Base-by-base conservation (phyloP, 2,888 invertebrate species). In the Rhagonycha lutea region DNA sequence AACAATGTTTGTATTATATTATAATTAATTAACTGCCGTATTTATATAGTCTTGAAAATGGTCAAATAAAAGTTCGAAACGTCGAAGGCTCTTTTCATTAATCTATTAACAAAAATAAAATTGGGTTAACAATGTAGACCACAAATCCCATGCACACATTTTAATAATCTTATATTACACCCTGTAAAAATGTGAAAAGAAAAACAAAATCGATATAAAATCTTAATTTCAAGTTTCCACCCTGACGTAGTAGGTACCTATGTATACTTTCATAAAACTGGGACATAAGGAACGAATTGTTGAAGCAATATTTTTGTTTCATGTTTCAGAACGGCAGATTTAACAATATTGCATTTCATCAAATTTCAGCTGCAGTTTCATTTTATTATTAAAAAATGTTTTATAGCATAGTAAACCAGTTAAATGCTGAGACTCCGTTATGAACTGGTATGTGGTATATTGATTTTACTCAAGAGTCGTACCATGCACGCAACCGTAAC, bases 401-500 rank as follows among this genome's bases (percentile, higher is more conserved):
- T 68, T 76, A 67, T 63, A 70, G 68, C 68, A 73, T 70, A 28
- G 69, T 70, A 28, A 67, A 61, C 32, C 61, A 75, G 60, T 75
- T 72, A 69, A 75, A 72, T 76, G 67, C 73, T 65, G 67, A 62
- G 76, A 76, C 76, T 70, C 71, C 68, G 76, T 73, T 76, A 73
- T 76, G 73, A 71, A 76, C 73, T 73, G 73, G 76, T 76, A 76
- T 76, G 76, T 73, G 76, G 73, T 70, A 75, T 76, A 76, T 76
- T 73, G 76, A 76, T 76, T 76, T 76, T 73, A 71, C 70, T 62
- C 70, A 73, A 73, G 69, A 76, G 70, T 76, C 76, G 76, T 76
- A 76, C 76, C 76, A 76, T 73, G 76, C 76, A 76, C 76, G 76
- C 76, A 76, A 76, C 76, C 76, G 76, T 73, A 73, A 76, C 70